Percentiles rank a stretch among this genome's conserved stretches.
Conservation (phyloP, 2,113 vertebrate genomes). For the Bagarius yarrelli region DNA sequence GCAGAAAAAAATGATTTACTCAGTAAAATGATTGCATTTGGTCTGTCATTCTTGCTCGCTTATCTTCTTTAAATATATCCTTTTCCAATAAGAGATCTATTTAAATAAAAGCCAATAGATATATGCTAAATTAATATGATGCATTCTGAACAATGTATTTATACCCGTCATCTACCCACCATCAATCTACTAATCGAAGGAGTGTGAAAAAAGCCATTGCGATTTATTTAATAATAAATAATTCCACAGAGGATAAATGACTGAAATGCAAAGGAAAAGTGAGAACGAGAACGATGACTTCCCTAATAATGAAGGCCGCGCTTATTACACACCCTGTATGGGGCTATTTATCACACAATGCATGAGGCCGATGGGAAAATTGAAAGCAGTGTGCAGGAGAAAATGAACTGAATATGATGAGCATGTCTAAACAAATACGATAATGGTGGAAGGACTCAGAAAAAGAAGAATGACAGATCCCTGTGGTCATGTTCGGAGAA, state of each 20-base stretch:
- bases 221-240: conserved; percentile 16
- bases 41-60: too few species aligned
- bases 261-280: background rate
- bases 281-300: background rate
- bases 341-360: conserved; percentile 38
- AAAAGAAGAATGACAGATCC: background rate
- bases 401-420: background rate
- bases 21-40: too few species aligned
- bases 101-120: background rate
- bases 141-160: background rate
- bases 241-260: background rate
- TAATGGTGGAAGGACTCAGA: conserved; percentile 5
- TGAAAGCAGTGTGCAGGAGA: background rate
- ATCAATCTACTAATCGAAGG: background rate
- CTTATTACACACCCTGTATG: conserved; percentile 42
- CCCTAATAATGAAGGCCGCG: conserved; percentile 41
- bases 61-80: background rate
- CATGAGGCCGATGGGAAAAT: background rate
- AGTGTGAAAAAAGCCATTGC: background rate
- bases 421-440: conserved; percentile 30
- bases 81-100: background rate
- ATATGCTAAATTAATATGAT: background rate
- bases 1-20: too few species aligned
- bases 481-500: background rate
- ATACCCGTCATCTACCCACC: background rate